A percentile compares a stretch with the other conserved stretches of the same genome.
Conservation (phyloP, 2,888 invertebrate species). For the Cryptus viduatorius region DNA sequence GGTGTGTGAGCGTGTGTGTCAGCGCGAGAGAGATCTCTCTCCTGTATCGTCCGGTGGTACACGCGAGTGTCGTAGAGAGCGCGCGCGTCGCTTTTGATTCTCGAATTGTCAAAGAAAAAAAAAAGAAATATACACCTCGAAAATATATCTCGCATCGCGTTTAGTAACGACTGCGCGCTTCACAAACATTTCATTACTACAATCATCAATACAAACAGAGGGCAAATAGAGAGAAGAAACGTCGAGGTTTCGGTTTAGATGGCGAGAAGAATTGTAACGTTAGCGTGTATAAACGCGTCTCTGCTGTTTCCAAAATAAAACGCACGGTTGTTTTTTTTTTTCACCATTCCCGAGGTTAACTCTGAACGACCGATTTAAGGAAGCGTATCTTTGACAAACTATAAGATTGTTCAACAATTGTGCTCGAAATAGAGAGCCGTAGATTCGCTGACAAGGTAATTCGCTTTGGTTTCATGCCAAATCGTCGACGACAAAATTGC, state of each 20-base stretch:
- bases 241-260: background rate
- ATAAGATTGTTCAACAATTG: background rate
- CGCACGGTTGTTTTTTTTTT: too few relatives aligned
- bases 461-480: background rate
- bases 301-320: background rate
- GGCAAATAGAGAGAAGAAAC: background rate
- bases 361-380: background rate
- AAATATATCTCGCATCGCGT: too few relatives aligned
- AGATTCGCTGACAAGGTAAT: background rate
- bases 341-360: background rate
- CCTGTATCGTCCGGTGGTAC: background rate
- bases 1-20: background rate
- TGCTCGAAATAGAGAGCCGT: background rate
- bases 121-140: background rate
- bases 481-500: background rate
- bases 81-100: background rate
- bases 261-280: slow-evolving; percentile 14
- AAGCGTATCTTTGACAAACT: background rate
- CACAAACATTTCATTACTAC: background rate
- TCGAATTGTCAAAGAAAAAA: background rate
- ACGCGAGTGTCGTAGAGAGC: background rate
- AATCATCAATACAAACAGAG: background rate
- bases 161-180: background rate
- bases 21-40: too few relatives aligned
- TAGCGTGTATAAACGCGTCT: slow-evolving; percentile 15